Percentiles rank a stretch among this genome's conserved stretches.
phyloP scores from a whole-genome alignment of 2,113 vertebrate genomes.

The Thryonomys swinderianus region DNA sequence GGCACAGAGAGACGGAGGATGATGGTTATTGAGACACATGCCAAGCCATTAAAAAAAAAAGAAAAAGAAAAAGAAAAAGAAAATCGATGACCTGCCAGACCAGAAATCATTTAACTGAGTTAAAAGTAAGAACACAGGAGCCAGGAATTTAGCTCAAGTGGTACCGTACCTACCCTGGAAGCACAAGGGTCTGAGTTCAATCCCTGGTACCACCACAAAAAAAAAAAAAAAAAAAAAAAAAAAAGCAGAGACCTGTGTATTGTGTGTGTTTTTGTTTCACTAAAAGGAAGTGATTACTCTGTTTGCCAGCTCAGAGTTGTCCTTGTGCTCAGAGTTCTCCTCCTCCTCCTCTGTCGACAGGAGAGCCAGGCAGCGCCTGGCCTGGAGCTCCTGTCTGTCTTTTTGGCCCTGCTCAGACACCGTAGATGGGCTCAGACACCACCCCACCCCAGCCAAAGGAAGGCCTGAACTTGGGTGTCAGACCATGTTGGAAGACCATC shows the following conservation, averaged over 20 bases:
- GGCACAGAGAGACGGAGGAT: neutral
- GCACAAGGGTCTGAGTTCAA: no score
- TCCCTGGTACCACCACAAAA: no score
- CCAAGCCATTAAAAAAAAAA: no score
- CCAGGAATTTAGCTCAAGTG: no score
- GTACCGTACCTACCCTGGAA: no score
- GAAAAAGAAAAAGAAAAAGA: no score
- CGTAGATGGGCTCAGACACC: neutral
- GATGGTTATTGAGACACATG: rapidly evolving
- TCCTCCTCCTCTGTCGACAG: neutral
- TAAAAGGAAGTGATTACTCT: neutral
- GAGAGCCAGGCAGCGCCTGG: neutral
- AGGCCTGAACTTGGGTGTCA: neutral
- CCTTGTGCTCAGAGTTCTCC: neutral
- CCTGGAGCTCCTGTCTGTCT: neutral
- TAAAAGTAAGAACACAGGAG: neutral
- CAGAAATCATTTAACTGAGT: neutral
- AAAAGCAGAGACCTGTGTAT: neutral
- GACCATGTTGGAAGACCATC: neutral
- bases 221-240: neutral
- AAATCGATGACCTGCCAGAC: neutral
- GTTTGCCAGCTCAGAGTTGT: neutral
- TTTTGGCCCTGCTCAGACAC: neutral
- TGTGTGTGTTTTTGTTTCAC: neutral
- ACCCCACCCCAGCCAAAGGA: neutral